Evolutionary conservation across 2,113 vertebrate species (phyloP).

Genomic region (Antechinus stuartii): DNA sequence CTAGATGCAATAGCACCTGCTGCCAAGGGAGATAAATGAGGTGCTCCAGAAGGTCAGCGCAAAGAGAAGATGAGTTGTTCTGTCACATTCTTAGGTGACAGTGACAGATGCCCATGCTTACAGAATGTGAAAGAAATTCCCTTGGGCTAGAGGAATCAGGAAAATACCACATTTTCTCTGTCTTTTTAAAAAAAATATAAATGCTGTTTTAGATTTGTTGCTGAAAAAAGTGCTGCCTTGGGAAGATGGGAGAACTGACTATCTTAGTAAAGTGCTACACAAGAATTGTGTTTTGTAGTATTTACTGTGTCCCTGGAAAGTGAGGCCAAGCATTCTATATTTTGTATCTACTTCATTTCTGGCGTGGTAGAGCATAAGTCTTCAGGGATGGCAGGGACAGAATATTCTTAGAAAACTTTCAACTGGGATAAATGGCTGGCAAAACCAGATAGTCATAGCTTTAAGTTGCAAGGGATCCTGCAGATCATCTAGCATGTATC

Average conservation of each 20-base stretch:
- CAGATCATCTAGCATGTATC: background rate
- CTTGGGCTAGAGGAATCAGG: constrained; percentile 29
- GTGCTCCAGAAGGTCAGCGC: constrained; percentile 26
- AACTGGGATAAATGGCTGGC: background rate
- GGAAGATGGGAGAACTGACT: background rate
- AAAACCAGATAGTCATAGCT: background rate
- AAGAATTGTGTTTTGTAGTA: background rate
- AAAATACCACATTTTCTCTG: constrained; percentile 58
- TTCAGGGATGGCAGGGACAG: background rate
- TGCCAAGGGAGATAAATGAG: constrained; percentile 42
- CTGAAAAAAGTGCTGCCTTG: constrained; percentile 9
- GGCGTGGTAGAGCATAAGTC: background rate
- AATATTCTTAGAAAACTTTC: background rate
- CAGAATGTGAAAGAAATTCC: constrained; percentile 20
- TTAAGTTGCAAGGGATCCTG: background rate
- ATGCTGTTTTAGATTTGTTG: constrained; percentile 5
- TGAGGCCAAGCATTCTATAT: background rate
- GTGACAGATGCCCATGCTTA: constrained; percentile 41
- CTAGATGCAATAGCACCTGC: background rate
- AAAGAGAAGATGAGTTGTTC: background rate
- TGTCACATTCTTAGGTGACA: constrained; percentile 23
- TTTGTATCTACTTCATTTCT: too few relatives aligned
- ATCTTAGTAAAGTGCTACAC: constrained; percentile 24
- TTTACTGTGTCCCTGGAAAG: background rate
- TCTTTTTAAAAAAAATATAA: constrained; percentile 48